phyloP scores from a whole-genome alignment of 2,797 vertebrate species.

The Euphonia xanthogaster region DNA sequence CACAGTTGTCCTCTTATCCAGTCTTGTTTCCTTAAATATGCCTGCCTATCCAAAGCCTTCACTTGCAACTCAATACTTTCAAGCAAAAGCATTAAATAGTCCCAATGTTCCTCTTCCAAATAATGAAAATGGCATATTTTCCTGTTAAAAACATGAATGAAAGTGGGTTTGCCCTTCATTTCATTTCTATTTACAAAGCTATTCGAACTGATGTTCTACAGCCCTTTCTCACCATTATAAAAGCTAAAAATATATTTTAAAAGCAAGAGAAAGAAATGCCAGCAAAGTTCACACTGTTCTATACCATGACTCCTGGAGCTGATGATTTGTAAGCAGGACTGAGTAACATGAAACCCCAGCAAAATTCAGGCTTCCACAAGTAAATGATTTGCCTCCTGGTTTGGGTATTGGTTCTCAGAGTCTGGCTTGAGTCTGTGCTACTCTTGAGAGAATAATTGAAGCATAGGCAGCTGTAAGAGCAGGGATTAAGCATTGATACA shows the following conservation, averaged over 20 bases:
- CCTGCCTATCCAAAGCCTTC: neutral
- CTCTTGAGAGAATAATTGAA: neutral
- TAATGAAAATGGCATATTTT: neutral
- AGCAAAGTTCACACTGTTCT: neutral
- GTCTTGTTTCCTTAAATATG: neutral
- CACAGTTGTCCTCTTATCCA: neutral
- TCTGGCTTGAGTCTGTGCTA: neutral
- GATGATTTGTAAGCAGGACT: neutral
- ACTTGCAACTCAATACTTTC: neutral
- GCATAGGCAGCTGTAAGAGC: neutral
- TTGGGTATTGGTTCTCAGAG: neutral
- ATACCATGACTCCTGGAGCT: neutral
- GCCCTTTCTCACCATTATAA: neutral
- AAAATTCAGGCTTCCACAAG: neutral
- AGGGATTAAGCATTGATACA: neutral
- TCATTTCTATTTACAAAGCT: neutral
- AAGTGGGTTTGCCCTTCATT: neutral
- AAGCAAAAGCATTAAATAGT: neutral
- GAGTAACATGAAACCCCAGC: neutral
- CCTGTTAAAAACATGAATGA: neutral
- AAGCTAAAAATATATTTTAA: neutral
- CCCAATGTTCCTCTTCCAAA: neutral
- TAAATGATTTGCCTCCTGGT: neutral
- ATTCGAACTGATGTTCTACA: neutral
- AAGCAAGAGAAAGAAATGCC: neutral